Conservation (phyloP, 2,888 invertebrate genomes). For the Ormia ochracea region DNA sequence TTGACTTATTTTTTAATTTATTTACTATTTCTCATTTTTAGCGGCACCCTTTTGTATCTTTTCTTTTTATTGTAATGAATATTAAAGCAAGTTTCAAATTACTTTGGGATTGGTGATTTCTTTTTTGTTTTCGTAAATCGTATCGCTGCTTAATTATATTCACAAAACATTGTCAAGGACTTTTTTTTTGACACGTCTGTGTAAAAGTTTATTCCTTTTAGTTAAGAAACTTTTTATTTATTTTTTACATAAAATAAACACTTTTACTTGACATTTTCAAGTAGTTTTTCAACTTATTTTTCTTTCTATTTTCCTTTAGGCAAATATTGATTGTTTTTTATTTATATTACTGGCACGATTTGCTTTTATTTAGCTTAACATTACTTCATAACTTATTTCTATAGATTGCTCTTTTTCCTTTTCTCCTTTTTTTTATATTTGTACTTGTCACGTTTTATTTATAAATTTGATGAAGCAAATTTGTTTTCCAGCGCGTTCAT, state of each 20-base stretch:
- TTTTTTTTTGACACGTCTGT: neutral
- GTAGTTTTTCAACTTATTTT: neutral
- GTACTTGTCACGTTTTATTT: no score
- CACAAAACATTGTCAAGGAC: neutral
- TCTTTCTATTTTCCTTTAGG: neutral
- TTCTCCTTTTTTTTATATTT: no score
- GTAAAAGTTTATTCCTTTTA: neutral
- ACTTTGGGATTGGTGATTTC: no score
- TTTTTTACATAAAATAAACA: conserved; percentile 25
- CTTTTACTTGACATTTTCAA: conserved; percentile 25
- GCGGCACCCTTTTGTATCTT: no score
- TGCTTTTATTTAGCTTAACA: conserved; percentile 35
- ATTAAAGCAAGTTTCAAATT: no score
- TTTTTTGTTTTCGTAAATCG: no score
- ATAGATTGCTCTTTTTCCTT: neutral
- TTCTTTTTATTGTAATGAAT: no score
- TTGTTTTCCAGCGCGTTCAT: no score
- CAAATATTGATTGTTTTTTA: conserved; percentile 29
- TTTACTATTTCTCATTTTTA: no score
- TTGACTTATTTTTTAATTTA: no score
- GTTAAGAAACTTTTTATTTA: conserved; percentile 5
- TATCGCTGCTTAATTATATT: neutral
- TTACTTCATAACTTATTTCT: conserved; percentile 19
- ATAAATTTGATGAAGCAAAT: no score
- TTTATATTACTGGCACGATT: conserved; percentile 38